Percentiles rank a stretch among this genome's conserved stretches.
These are phyloP conservation scores for Caloenas nicobarica DNA, from an alignment of 2,113 vertebrate species.

Conservation along the genomic window DNA sequence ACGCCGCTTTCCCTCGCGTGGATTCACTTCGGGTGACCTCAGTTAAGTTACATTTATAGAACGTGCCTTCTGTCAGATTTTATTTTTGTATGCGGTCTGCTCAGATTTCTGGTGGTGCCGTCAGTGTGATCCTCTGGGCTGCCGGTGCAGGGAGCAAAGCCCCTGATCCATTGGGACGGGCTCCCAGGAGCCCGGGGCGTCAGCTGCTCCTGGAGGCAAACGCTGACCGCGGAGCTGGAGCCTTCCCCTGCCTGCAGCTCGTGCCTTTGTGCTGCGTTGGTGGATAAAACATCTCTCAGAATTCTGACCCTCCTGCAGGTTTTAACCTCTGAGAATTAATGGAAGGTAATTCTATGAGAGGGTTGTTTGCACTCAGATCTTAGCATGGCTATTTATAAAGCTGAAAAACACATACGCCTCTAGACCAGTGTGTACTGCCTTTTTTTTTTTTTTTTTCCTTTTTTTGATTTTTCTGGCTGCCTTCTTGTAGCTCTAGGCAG, in stretches of 20 bases:
- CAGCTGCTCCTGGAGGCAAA: no score
- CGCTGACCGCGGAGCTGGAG: neutral
- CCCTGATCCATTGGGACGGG: neutral
- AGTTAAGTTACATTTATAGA: rapidly evolving
- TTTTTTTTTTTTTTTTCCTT: neutral
- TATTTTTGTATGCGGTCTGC: neutral
- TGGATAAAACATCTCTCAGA: neutral
- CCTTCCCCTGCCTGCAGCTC: neutral
- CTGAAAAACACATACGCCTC: neutral
- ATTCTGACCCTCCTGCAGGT: neutral
- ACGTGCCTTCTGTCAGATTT: neutral
- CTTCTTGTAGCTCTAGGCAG: no score
- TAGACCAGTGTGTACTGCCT: rapidly evolving
- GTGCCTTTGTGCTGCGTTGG: neutral
- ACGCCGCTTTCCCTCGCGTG: rapidly evolving
- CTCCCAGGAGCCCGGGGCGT: neutral
- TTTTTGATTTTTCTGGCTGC: neutral
- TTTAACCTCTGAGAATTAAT: neutral
- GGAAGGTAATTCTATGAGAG: neutral
- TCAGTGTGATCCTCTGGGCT: neutral
- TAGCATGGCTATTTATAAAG: neutral
- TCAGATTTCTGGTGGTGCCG: neutral
- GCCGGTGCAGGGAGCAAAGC: neutral
- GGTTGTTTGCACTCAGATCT: neutral
- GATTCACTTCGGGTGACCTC: rapidly evolving